These are phyloP conservation scores for Agriotes lineatus DNA, from an alignment of 2,888 invertebrate species.

Conservation along the genomic window DNA sequence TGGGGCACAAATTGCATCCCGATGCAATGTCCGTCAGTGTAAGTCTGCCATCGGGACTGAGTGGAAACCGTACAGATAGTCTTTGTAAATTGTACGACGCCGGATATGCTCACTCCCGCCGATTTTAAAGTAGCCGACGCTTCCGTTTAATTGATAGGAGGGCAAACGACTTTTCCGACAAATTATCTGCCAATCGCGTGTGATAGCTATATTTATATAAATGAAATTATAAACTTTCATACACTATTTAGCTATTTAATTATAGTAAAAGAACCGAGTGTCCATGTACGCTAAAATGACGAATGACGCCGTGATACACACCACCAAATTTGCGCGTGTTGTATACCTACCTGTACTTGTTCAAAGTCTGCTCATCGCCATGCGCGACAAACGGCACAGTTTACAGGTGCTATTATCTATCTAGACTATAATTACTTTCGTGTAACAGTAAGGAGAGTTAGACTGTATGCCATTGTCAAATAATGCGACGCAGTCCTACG, in stretches of 20 bases:
- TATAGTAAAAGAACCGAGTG: slow-evolving; percentile 17
- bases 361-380: slow-evolving; percentile 27
- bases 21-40: slow-evolving; percentile 73
- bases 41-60: slow-evolving; percentile 73
- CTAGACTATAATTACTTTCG: slow-evolving; percentile 30
- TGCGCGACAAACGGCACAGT: slow-evolving; percentile 38
- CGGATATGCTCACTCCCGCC: slow-evolving; percentile 81
- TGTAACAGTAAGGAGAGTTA: slow-evolving; percentile 32
- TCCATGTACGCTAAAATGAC: slow-evolving; percentile 5
- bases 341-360: slow-evolving; percentile 50
- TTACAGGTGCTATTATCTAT: slow-evolving; percentile 47
- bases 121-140: slow-evolving; percentile 55
- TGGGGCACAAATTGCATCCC: slow-evolving; percentile 69
- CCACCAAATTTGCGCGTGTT: slow-evolving; percentile 49
- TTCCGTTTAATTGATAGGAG: neutral
- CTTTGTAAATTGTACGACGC: slow-evolving; percentile 91
- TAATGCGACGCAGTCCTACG: slow-evolving; percentile 21
- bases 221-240: slow-evolving; percentile 9
- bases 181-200: slow-evolving; percentile 43
- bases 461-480: slow-evolving; percentile 30
- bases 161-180: slow-evolving; percentile 23
- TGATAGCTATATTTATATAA: slow-evolving; percentile 43
- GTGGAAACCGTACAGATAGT: slow-evolving; percentile 74
- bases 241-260: slow-evolving; percentile 5
- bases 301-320: slow-evolving; percentile 9